These are phyloP conservation scores for Carlito syrichta DNA, from an alignment of 2,113 vertebrate species.

Conservation along the genomic window DNA sequence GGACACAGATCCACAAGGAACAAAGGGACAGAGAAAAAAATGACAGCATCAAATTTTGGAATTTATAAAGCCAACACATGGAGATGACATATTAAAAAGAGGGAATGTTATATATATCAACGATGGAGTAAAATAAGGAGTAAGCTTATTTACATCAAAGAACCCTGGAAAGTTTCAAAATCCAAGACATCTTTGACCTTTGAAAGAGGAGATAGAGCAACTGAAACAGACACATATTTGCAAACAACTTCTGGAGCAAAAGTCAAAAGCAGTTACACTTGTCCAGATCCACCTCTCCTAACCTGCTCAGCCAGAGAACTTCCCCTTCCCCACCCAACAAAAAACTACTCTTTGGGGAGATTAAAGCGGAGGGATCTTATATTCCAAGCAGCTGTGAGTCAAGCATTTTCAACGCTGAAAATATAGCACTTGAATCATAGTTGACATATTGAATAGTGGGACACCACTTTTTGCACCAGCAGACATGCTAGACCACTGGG, in stretches of 20 bases:
- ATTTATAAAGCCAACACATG: not conserved
- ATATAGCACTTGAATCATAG: not conserved
- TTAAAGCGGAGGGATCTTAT: not conserved
- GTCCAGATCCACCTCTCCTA: not conserved
- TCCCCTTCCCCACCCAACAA: not conserved
- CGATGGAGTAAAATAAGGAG: not conserved
- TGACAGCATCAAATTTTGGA: not conserved
- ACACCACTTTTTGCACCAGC: not conserved
- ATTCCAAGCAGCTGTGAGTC: not conserved
- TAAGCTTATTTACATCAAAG: not conserved
- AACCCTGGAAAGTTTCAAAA: not conserved
- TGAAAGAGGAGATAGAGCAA: not conserved
- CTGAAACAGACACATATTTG: not conserved
- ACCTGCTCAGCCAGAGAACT: not conserved
- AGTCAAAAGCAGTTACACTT: not conserved
- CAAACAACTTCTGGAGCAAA: not conserved
- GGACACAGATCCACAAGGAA: not conserved
- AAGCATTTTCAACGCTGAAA: not conserved
- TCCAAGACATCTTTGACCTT: not conserved
- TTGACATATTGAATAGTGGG: not conserved
- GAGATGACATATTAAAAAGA: not conserved
- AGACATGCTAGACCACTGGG: not conserved
- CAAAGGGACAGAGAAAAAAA: conserved; percentile 20
- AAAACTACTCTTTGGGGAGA: not conserved
- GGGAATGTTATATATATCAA: not conserved